phyloP scores from a whole-genome alignment of 2,113 vertebrate genomes.

The Chroicocephalus ridibundus region DNA sequence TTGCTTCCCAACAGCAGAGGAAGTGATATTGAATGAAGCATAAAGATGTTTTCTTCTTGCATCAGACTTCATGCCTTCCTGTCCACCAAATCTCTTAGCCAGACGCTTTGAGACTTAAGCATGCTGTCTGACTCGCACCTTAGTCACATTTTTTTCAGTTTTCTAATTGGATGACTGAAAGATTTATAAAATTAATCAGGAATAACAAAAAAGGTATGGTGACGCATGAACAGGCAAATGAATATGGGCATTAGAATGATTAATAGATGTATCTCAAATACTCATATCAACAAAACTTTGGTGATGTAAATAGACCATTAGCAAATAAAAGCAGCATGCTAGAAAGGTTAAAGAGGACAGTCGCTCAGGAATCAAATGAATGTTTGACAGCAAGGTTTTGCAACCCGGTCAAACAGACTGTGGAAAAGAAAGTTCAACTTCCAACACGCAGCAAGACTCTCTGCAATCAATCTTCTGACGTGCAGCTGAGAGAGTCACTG shows the following conservation, averaged over 20 bases:
- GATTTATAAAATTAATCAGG: background rate
- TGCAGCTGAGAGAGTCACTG: background rate
- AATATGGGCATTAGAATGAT: background rate
- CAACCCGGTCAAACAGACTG: background rate
- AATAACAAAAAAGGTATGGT: background rate
- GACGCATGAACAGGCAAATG: background rate
- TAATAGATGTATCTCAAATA: background rate
- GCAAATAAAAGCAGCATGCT: slow-evolving; percentile 17
- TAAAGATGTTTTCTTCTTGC: background rate
- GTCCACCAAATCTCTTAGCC: background rate
- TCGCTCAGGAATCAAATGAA: background rate
- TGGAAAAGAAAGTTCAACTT: background rate
- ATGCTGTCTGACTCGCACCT: background rate
- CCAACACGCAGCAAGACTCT: background rate
- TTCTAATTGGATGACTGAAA: background rate
- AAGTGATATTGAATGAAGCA: background rate
- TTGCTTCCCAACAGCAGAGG: background rate
- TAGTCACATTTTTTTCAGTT: background rate
- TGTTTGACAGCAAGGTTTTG: background rate
- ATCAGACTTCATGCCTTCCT: background rate
- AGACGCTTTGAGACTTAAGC: background rate
- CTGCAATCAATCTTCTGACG: background rate
- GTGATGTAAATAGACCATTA: background rate
- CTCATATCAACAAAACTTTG: background rate
- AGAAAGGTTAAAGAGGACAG: background rate